Evolutionary conservation across 2,113 vertebrate genomes (phyloP).

Genomic region (Neogobius melanostomus): DNA sequence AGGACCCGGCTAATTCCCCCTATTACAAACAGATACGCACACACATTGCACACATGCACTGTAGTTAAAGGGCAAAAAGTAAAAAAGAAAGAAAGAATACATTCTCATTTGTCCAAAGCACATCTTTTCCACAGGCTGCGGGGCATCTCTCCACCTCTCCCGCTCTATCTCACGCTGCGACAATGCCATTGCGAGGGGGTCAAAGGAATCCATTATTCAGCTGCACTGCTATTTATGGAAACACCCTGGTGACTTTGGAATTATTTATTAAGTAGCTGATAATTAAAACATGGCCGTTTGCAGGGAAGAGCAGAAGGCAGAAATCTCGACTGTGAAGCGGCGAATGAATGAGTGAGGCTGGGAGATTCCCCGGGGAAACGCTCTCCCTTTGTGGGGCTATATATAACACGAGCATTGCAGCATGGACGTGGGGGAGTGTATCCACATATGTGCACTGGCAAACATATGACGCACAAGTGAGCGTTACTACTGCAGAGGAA

Average conservation of each 20-base stretch:
- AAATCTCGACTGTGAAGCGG: slow-evolving; percentile 53
- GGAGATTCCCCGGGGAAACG: slow-evolving; percentile 53
- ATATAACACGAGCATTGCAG: slow-evolving; percentile 58
- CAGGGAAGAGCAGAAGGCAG: slow-evolving; percentile 50
- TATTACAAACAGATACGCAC: background rate
- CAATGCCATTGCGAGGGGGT: slow-evolving; percentile 58
- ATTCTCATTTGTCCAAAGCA: background rate
- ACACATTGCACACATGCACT: background rate
- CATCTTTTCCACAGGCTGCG: slow-evolving; percentile 25
- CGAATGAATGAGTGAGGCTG: slow-evolving; percentile 23
- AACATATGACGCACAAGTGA: slow-evolving; percentile 1
- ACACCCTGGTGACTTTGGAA: slow-evolving; percentile 65
- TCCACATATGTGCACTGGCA: slow-evolving; percentile 21
- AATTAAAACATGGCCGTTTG: slow-evolving; percentile 73
- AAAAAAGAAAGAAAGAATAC: background rate
- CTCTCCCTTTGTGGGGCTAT: slow-evolving; percentile 39
- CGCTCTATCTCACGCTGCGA: slow-evolving; percentile 27
- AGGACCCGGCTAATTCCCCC: background rate
- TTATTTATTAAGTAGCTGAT: slow-evolving; percentile 72
- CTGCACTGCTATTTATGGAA: slow-evolving; percentile 66
- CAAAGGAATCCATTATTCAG: slow-evolving; percentile 69
- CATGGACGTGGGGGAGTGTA: slow-evolving; percentile 34
- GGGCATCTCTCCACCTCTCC: slow-evolving; percentile 23
- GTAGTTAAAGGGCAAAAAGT: background rate
- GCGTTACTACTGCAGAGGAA: slow-evolving; percentile 2